Conservation (phyloP, 2,797 vertebrate genomes). For the Rhadinocentrus ornatus region DNA sequence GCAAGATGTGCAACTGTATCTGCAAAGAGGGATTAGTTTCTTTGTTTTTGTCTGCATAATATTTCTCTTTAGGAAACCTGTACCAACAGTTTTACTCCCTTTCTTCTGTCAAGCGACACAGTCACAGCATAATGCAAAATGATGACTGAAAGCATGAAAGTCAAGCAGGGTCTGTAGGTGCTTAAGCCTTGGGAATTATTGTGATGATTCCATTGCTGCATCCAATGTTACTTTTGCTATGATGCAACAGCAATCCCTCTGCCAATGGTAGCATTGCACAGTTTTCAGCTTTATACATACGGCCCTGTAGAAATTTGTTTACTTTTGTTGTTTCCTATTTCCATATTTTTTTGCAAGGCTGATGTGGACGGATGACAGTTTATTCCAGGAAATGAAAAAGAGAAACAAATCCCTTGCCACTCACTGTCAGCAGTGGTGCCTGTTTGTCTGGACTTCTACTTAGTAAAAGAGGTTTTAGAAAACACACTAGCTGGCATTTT, state of each 20-base stretch:
- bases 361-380: conserved; percentile 27
- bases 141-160: conserved; percentile 24
- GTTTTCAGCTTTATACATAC: conserved; percentile 25
- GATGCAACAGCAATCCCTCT: conserved; percentile 24
- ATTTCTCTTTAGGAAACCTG: conserved; percentile 8
- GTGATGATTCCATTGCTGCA: conserved; percentile 27
- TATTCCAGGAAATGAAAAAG: conserved; percentile 25
- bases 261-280: conserved; percentile 21
- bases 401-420: conserved; percentile 20
- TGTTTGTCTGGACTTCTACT: conserved; percentile 23
- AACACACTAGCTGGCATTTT: conserved; percentile 27
- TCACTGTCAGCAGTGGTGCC: conserved; percentile 7
- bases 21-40: conserved; percentile 1
- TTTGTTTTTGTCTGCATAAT: conserved; percentile 7
- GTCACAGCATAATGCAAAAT: conserved; percentile 13
- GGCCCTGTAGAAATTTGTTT: conserved; percentile 41
- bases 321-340: conserved; percentile 26
- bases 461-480: conserved; percentile 5
- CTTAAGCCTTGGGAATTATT: conserved; percentile 52
- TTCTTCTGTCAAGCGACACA: conserved; percentile 10
- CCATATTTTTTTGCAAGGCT: conserved; percentile 20
- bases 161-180: conserved; percentile 26
- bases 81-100: conserved; percentile 2
- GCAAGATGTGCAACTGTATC: background rate
- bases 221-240: conserved; percentile 23